These are phyloP conservation scores for Protobothrops mucrosquamatus DNA, from an alignment of 2,113 vertebrate species.

Conservation along the genomic window DNA sequence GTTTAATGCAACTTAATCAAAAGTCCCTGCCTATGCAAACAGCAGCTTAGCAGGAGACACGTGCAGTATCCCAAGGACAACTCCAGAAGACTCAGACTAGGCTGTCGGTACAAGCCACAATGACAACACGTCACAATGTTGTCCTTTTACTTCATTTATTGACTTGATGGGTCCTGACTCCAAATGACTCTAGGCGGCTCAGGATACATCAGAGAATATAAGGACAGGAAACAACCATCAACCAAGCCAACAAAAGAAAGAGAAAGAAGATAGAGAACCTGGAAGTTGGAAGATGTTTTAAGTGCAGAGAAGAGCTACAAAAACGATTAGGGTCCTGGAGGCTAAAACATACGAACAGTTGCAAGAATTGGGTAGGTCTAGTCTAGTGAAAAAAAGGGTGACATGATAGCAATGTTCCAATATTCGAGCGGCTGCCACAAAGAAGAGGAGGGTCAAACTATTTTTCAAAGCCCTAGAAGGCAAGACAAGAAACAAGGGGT, in stretches of 20 bases:
- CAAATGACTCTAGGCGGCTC: not conserved
- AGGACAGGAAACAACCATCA: not conserved
- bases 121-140: not conserved
- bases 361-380: no score
- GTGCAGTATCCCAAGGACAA: not conserved
- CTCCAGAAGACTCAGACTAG: not conserved
- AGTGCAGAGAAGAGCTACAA: no score
- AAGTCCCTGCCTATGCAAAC: not conserved
- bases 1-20: not conserved
- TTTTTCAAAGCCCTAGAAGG: no score
- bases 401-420: no score
- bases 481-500: no score
- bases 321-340: no score
- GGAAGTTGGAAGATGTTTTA: not conserved
- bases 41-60: not conserved
- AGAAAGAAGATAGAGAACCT: not conserved
- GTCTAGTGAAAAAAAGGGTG: no score
- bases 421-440: no score
- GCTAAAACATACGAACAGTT: no score
- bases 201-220: not conserved
- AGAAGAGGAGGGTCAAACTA: no score
- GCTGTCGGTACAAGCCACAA: not conserved
- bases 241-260: not conserved
- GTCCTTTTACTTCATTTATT: not conserved
- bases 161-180: not conserved